Conservation (phyloP, 2,888 invertebrate species). For the Hoplodrina ambigua region DNA sequence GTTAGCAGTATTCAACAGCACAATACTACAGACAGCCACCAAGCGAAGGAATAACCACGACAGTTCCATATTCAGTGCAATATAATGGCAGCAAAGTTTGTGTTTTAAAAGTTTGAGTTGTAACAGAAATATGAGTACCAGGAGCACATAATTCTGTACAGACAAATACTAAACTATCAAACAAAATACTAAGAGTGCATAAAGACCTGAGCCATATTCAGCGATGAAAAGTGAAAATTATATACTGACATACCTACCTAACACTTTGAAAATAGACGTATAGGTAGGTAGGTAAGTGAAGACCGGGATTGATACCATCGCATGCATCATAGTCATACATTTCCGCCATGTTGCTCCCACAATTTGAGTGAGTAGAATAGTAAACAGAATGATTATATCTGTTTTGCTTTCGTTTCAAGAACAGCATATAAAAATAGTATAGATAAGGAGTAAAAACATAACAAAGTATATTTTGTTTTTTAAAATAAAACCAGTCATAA, state of each 20-base stretch:
- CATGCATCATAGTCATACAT: slow-evolving; percentile 36
- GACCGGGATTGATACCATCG: slow-evolving; percentile 41
- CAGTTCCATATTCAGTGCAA: too few species aligned
- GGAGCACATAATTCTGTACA: background rate
- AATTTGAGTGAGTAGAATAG: slow-evolving; percentile 42
- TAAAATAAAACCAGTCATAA: slow-evolving; percentile 1
- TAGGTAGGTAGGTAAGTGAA: slow-evolving; percentile 21
- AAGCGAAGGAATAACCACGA: too few species aligned
- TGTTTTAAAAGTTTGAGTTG: background rate
- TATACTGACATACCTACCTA: background rate
- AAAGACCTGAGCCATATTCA: background rate
- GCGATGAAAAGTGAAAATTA: background rate
- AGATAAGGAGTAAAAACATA: background rate
- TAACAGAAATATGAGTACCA: background rate
- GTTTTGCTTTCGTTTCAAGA: slow-evolving; percentile 35
- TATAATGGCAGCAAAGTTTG: background rate
- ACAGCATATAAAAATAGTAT: background rate
- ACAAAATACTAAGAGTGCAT: slow-evolving; percentile 18
- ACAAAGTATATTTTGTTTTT: background rate
- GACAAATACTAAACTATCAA: background rate
- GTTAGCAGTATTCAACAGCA: too few species aligned
- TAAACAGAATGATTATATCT: slow-evolving; percentile 41
- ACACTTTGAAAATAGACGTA: slow-evolving; percentile 27
- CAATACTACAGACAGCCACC: too few species aligned
- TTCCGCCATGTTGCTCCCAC: slow-evolving; percentile 45